Base-by-base conservation (phyloP, 2,113 vertebrate species). In the Equus przewalskii region DNA sequence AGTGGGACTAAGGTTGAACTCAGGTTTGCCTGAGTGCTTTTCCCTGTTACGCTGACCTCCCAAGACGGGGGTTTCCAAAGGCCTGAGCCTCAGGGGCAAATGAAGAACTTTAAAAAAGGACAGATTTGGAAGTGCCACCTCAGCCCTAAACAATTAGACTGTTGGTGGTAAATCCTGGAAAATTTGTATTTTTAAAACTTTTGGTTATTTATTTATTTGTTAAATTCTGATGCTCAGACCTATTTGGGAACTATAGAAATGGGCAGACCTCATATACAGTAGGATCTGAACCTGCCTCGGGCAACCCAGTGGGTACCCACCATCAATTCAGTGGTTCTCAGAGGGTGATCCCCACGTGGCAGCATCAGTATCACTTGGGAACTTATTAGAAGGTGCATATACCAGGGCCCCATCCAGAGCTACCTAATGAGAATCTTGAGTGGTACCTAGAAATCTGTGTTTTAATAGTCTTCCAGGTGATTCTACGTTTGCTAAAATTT, bases 301-400 rank as follows among this genome's bases (percentile, higher is more conserved):
- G 33, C 10, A 65, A 14, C 14, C 11, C 24, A 18, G 4, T 21
- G 6, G 21, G 26, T 11, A 41, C 6, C 28, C 14, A 7, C 36
- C 4, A 11, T 5, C 26, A 18, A 49, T 28, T 36, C 14, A 7
- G 51, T 16, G 16, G 5, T 81, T 76, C 79, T 73, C 54, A 73
- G 36, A 85, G 36, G 18, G 8, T 6, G n/a, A 6, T 49, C 10
- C 7, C 28, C 8, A n/a, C 1, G 1, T 0, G 3, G 28, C 4
- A 75, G 14, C 22, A 8, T 18, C 9, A 14, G 12, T 1, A 26
- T 54, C 56, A 56, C 22, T 28, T 58, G 65, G 65, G 24, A n/a
- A 41, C 60, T 91, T 90, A 64, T n/a, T 78, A 62, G 21, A 33
- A 90, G 76, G 24, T 33, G 22, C 12, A 86, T 9, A 64, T 19